Evolutionary conservation across 2,888 invertebrate genomes (phyloP), one percentile per base, ranked within the genome.

Genomic region (Gymnocheta viridis): DNA sequence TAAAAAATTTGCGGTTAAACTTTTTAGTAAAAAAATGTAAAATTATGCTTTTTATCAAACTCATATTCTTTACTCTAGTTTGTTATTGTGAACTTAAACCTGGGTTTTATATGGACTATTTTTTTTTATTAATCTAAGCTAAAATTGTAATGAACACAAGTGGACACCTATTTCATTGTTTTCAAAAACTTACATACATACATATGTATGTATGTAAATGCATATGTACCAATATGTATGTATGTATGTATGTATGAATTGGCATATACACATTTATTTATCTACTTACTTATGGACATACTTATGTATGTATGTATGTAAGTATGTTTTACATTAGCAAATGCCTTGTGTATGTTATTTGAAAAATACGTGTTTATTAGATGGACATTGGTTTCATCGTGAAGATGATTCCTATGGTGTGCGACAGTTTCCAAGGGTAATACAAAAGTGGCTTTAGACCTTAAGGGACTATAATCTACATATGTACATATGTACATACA

Each of bases 1-100:
- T 51, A 76, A 78, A 64, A 51, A 64, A 66, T 67, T 77, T 82
- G 49, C 64, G 27, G 49, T 32, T 56, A 5, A 19, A n/a, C 54
- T 44, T n/a, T 22, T 27, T 32, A 29, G n/a, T n/a, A n/a, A 44
- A 22, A 44, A 9, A n/a, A 47, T 47, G 27, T 35, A 32, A 58
- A 60, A 22, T 38, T 29, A 14, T 24, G 17, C 1, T 29, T 35
- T 41, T 54, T 9, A 19, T 54, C 35, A 38, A 62, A 49, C 19
- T 35, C 17, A 29, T 47, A 29, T 6, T 14, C 4, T 14, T 3
- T 32, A 1, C 10, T 41, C n/a, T 41, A 41, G n/a, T 41, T 14
- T 4, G 4, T 41, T n/a, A 14, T 41, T 41, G 41, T n/a, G 41
- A n/a, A 3, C n/a, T 41, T 10, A 4, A 41, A 41, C 4, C 41